These are phyloP conservation scores for Pontoporia blainvillei DNA, from an alignment of 2,113 vertebrate species.

Conservation along the genomic window DNA sequence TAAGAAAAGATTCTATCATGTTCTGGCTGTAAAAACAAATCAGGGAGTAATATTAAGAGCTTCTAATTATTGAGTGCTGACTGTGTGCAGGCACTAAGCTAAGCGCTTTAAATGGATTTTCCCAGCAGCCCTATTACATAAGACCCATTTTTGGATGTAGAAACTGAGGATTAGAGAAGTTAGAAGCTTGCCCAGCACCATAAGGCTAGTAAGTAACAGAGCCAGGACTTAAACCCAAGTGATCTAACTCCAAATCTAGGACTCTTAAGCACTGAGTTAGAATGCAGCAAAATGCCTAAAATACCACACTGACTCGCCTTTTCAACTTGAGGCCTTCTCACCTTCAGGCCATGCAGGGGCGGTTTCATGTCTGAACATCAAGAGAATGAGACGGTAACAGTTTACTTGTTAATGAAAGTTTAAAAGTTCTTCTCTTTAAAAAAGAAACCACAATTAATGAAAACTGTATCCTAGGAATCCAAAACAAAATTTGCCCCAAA, in stretches of 20 bases:
- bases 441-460: not conserved
- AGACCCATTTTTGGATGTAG: not conserved
- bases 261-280: not conserved
- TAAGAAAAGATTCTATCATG: not conserved
- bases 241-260: not conserved
- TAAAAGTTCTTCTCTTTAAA: not conserved
- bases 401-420: not conserved
- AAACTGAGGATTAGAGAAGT: not conserved
- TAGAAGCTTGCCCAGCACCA: not conserved
- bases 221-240: not conserved
- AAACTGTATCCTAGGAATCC: not conserved
- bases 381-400: not conserved
- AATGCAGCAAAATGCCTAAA: not conserved
- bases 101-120: not conserved
- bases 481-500: not conserved
- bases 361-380: not conserved
- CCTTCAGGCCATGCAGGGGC: not conserved
- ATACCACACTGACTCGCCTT: not conserved
- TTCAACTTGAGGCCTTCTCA: not conserved
- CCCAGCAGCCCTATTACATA: not conserved
- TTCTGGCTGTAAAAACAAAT: not conserved
- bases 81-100: not conserved
- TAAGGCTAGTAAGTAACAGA: not conserved
- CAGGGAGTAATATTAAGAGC: not conserved
- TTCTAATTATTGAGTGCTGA: not conserved